A percentile compares a stretch with the other conserved stretches of the same genome.
These are phyloP conservation scores for Acrobasis repandana DNA, from an alignment of 2,888 invertebrate genomes.

Conservation along the genomic window DNA sequence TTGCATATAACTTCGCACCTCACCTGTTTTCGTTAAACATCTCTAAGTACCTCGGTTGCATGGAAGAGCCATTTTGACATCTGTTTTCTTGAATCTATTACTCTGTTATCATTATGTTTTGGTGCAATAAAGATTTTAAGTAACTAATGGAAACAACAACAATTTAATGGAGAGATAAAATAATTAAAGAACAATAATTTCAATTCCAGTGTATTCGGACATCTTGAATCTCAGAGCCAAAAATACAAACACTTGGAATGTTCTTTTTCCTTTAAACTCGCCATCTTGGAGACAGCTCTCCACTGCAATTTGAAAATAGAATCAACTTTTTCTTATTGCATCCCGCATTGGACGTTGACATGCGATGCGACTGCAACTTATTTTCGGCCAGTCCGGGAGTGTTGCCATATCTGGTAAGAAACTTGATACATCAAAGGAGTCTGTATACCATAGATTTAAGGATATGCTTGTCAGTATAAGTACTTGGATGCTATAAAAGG, in stretches of 20 bases:
- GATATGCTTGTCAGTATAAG: constrained; percentile 18
- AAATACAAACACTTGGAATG: constrained; percentile 42
- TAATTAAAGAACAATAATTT: neutral
- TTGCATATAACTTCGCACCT: too few relatives aligned
- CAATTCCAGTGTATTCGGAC: neutral
- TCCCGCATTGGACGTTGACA: constrained; percentile 71
- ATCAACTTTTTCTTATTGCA: constrained; percentile 70
- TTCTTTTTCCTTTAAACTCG: constrained; percentile 55
- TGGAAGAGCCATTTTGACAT: too few relatives aligned
- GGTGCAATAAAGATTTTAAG: too few relatives aligned
- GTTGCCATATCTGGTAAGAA: constrained; percentile 65
- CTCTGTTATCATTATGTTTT: too few relatives aligned
- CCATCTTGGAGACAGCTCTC: constrained; percentile 51
- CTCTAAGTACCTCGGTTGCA: too few relatives aligned
- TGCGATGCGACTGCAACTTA: constrained; percentile 68
- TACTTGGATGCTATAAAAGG: constrained; percentile 11
- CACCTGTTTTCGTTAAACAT: too few relatives aligned
- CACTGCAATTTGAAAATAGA: constrained; percentile 77
- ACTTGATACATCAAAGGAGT: constrained; percentile 38
- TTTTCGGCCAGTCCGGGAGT: constrained; percentile 71
- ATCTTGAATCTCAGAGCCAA: constrained; percentile 20
- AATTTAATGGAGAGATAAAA: too few relatives aligned
- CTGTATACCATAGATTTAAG: constrained; percentile 11
- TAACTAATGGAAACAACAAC: too few relatives aligned
- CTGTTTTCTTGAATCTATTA: too few relatives aligned